Percentiles rank a stretch among this genome's conserved stretches.
phyloP scores from a whole-genome alignment of 1,140 invertebrate genomes.

The Meloidogyne hapla region DNA sequence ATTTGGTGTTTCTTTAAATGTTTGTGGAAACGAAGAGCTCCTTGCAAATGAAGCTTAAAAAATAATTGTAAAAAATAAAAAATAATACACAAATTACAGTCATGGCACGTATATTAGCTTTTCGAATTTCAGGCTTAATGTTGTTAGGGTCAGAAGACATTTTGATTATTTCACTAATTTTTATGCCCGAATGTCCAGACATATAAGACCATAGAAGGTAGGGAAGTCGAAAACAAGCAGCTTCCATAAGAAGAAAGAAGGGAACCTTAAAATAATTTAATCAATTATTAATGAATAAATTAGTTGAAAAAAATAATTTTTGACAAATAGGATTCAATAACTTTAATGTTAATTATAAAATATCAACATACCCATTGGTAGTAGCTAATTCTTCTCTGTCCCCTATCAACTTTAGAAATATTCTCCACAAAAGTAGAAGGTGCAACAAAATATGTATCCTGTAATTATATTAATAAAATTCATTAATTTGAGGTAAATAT shows the following conservation, averaged over 20 bases:
- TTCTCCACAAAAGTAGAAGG: conserved; percentile 41
- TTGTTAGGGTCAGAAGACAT: conserved; percentile 54
- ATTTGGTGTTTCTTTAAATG: conserved; percentile 51
- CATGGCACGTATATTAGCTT: conserved; percentile 43
- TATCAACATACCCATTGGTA: conserved; percentile 65
- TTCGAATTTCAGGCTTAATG: conserved; percentile 55
- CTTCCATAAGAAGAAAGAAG: conserved; percentile 61
- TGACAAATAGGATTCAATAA: too few species aligned
- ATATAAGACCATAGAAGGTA: conserved; percentile 63
- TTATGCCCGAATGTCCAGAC: conserved; percentile 48
- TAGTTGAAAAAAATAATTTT: too few species aligned
- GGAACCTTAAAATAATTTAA: conserved; percentile 31
- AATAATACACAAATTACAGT: conserved; percentile 46
- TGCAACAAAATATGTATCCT: conserved; percentile 50
- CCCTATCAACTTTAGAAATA: conserved; percentile 29
- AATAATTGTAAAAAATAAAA: neutral
- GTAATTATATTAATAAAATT: neutral
- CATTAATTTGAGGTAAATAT: neutral
- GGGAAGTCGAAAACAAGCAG: conserved; percentile 64
- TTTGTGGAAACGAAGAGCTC: conserved; percentile 51
- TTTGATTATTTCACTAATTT: conserved; percentile 45
- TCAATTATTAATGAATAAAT: neutral
- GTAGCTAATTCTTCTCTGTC: conserved; percentile 54
- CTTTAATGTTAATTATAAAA: too few species aligned
- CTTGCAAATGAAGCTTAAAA: conserved; percentile 25